phyloP scores from a whole-genome alignment of 2,888 invertebrate genomes.

The Galerucella nymphaeae region DNA sequence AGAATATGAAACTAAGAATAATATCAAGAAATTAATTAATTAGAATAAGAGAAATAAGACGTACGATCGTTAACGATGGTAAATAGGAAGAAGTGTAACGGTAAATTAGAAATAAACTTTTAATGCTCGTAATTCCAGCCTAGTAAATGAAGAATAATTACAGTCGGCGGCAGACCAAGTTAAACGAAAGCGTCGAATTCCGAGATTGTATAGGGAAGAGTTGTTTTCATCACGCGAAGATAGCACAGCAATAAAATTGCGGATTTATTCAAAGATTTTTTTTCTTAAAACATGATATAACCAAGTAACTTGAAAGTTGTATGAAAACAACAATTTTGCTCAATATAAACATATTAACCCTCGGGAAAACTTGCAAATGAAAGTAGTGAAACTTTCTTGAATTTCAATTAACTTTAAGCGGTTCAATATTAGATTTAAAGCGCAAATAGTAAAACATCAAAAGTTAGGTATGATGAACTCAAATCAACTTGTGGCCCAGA shows the following conservation, averaged over 20 bases:
- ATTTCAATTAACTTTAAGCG: background rate
- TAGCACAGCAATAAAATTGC: background rate
- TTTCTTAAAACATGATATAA: too few relatives aligned
- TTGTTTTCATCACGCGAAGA: background rate
- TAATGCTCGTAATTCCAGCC: constrained; percentile 56
- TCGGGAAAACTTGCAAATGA: background rate
- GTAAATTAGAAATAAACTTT: constrained; percentile 59
- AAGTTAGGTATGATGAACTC: background rate
- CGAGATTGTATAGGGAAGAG: background rate
- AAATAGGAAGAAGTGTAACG: constrained; percentile 54
- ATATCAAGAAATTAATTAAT: constrained; percentile 58
- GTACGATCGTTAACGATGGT: constrained; percentile 49
- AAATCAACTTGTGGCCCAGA: background rate
- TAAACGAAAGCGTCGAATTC: background rate
- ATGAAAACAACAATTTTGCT: background rate
- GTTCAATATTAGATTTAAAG: background rate
- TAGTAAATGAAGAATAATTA: constrained; percentile 57
- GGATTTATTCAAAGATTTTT: background rate
- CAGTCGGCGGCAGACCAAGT: constrained; percentile 8
- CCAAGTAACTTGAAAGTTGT: background rate
- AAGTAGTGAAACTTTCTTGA: background rate
- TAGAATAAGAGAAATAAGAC: constrained; percentile 54
- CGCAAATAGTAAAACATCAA: background rate
- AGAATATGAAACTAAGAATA: constrained; percentile 52
- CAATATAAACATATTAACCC: background rate